These are phyloP conservation scores for Lota lota DNA, from an alignment of 2,113 vertebrate species.

Conservation along the genomic window DNA sequence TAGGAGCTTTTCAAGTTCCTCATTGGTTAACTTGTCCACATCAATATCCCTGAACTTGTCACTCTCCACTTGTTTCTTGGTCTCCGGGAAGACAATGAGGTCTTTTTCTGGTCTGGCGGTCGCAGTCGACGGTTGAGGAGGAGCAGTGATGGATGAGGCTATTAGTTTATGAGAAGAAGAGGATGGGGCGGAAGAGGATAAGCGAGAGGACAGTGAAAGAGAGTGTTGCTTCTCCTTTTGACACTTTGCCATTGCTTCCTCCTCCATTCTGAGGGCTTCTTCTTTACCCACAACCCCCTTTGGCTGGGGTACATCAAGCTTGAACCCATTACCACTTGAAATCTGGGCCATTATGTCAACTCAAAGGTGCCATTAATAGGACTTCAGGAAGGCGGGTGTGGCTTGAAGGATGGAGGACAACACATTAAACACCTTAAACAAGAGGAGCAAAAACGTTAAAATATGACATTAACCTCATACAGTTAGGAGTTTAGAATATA, in stretches of 20 bases:
- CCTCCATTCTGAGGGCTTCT: conserved; percentile 98
- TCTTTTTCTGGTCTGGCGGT: conserved; percentile 80
- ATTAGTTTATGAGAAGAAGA: conserved; percentile 36
- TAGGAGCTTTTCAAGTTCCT: conserved; percentile 92
- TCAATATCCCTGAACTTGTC: conserved; percentile 82
- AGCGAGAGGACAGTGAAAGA: conserved; percentile 41
- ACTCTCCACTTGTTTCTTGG: conserved; percentile 74
- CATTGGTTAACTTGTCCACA: conserved; percentile 85
- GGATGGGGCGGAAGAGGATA: conserved; percentile 47
- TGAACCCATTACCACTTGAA: conserved; percentile 87
- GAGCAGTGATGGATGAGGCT: conserved; percentile 41
- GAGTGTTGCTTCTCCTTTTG: conserved; percentile 80
- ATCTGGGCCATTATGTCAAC: conserved; percentile 90
- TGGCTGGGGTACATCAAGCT: conserved; percentile 74
- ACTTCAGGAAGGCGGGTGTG: conserved; percentile 41
- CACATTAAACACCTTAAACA: conserved; percentile 50
- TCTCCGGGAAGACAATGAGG: conserved; percentile 95
- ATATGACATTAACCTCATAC: too few species aligned
- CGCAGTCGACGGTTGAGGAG: conserved; percentile 62
- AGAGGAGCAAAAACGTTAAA: neutral
- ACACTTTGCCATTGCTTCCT: conserved; percentile 90
- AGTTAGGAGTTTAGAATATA: too few species aligned
- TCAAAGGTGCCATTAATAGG: conserved; percentile 71
- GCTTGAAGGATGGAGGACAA: conserved; percentile 19
- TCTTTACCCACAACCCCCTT: conserved; percentile 90